phyloP scores from a whole-genome alignment of 1,140 invertebrate species.

The Sitodiplosis mosellana region DNA sequence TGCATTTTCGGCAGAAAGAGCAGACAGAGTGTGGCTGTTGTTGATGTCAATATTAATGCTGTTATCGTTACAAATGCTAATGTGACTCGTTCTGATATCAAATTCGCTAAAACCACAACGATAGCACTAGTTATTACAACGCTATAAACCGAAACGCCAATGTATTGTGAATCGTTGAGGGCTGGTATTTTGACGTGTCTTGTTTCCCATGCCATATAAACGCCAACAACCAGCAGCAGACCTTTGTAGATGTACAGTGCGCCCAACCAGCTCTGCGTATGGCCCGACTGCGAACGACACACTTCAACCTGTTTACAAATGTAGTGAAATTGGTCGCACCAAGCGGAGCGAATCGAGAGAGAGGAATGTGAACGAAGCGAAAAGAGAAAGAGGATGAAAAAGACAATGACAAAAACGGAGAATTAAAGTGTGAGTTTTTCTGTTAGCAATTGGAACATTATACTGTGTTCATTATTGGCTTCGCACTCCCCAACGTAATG shows the following conservation, averaged over 20 bases:
- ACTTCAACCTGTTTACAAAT: constrained; percentile 48
- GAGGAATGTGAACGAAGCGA: no score
- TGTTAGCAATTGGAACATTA: no score
- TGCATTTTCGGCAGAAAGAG: constrained; percentile 73
- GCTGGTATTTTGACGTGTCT: constrained; percentile 92
- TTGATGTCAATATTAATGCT: constrained; percentile 63
- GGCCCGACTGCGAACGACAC: constrained; percentile 49
- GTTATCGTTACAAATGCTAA: constrained; percentile 69
- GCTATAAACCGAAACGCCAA: constrained; percentile 81
- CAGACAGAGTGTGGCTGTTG: constrained; percentile 67
- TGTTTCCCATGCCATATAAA: constrained; percentile 97
- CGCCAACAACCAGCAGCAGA: constrained; percentile 66
- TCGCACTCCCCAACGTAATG: neutral
- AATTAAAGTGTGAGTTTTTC: no score
- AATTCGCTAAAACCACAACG: constrained; percentile 66
- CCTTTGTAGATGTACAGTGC: constrained; percentile 81
- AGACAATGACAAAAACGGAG: no score
- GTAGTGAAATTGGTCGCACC: no score
- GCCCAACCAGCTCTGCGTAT: constrained; percentile 71
- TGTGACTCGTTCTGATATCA: constrained; percentile 67
- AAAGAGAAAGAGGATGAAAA: no score
- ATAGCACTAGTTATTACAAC: constrained; percentile 74
- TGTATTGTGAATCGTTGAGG: constrained; percentile 93
- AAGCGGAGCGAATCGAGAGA: no score
- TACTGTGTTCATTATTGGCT: no score